Evolutionary conservation across 2,113 vertebrate species (phyloP).

Genomic region (Galemys pyrenaicus): DNA sequence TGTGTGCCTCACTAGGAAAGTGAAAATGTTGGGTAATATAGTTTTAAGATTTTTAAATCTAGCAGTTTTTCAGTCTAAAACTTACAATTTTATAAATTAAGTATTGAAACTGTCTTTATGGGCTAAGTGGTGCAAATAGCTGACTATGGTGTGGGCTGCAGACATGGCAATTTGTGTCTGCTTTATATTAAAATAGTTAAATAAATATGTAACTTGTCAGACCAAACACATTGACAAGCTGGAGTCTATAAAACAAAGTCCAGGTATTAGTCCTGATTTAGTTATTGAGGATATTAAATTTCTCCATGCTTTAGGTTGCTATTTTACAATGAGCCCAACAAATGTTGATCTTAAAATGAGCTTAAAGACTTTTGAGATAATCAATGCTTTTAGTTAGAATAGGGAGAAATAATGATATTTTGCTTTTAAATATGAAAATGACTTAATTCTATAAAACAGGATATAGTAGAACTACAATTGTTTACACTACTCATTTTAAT

Average conservation of each 20-base stretch:
- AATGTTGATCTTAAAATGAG: not conserved
- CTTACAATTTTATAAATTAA: slow-evolving; percentile 30
- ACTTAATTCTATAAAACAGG: not conserved
- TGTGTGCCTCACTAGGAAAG: not conserved
- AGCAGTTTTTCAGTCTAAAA: slow-evolving; percentile 35
- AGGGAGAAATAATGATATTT: not conserved
- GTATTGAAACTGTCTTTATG: not conserved
- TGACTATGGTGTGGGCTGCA: not conserved
- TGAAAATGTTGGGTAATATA: not conserved
- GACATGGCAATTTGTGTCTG: not conserved
- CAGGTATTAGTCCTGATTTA: not conserved
- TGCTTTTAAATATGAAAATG: not conserved
- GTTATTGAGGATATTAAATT: not conserved
- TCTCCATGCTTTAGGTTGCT: not conserved
- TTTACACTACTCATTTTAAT: not conserved
- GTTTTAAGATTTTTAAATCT: slow-evolving; percentile 1
- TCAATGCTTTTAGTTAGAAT: not conserved
- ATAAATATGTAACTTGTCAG: not conserved
- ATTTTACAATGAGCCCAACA: not conserved
- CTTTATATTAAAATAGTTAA: not conserved
- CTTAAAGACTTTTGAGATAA: not conserved
- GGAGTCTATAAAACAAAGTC: not conserved
- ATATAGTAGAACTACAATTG: not conserved
- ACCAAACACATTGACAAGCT: not conserved
- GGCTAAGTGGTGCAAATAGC: not conserved